These are phyloP conservation scores for Cosmia pyralina DNA, from an alignment of 2,888 invertebrate genomes.

Conservation along the genomic window DNA sequence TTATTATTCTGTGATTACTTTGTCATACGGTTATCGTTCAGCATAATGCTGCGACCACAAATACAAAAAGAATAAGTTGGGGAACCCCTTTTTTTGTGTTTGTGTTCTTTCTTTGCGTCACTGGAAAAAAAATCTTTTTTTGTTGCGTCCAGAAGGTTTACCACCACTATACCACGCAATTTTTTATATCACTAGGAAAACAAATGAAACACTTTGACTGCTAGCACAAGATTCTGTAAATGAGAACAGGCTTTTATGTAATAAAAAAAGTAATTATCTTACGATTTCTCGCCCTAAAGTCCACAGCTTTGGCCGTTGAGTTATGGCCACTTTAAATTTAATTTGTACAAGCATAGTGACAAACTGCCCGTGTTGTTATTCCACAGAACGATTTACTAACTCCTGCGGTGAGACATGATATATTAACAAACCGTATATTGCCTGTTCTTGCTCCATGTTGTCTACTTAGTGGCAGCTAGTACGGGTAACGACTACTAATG, in stretches of 20 bases:
- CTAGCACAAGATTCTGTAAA: not conserved
- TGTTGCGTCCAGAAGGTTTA: not conserved
- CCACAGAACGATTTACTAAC: conserved; percentile 33
- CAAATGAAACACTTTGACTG: not conserved
- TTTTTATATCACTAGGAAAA: too few relatives aligned
- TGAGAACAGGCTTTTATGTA: not conserved
- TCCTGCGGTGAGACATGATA: conserved; percentile 11
- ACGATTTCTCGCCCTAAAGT: not conserved
- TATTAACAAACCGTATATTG: conserved; percentile 33
- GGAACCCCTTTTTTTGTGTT: too few relatives aligned
- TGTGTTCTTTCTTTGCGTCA: too few relatives aligned
- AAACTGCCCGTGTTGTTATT: conserved; percentile 25
- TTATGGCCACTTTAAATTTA: conserved; percentile 37
- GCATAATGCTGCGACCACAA: too few relatives aligned
- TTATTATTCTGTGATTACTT: too few relatives aligned
- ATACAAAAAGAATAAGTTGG: too few relatives aligned
- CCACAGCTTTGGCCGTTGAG: conserved; percentile 14
- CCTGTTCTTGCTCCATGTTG: conserved; percentile 14
- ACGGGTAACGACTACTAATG: not conserved
- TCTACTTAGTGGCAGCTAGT: conserved; percentile 25
- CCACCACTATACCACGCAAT: not conserved
- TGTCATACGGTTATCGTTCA: too few relatives aligned
- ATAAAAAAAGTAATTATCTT: not conserved
- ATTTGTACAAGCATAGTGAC: conserved; percentile 36
- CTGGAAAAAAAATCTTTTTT: too few relatives aligned